These are phyloP conservation scores for Tragelaphus eurycerus DNA, from an alignment of 2,797 vertebrate genomes.

Conservation along the genomic window DNA sequence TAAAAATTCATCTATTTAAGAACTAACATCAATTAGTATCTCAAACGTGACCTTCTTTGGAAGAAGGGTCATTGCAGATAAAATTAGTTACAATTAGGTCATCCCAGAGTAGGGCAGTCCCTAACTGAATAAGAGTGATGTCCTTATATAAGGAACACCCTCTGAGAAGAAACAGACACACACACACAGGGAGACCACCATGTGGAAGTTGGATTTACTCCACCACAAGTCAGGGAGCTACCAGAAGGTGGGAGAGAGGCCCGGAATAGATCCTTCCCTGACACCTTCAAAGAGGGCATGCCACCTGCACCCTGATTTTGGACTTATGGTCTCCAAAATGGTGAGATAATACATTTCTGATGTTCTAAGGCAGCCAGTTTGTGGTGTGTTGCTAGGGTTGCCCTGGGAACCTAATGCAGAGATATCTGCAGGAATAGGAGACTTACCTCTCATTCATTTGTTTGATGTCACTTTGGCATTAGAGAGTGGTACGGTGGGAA, in stretches of 20 bases:
- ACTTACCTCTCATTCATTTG: background rate
- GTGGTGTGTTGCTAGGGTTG: background rate
- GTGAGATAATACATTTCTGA: background rate
- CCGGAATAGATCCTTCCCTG: background rate
- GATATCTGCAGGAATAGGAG: background rate
- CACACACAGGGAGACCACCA: background rate
- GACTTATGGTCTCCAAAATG: background rate
- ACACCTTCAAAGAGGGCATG: background rate
- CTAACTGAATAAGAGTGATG: background rate
- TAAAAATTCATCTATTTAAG: background rate
- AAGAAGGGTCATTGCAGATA: background rate
- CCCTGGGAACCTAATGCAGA: background rate
- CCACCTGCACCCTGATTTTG: background rate
- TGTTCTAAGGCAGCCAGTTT: background rate
- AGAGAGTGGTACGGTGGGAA: background rate
- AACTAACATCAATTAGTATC: background rate
- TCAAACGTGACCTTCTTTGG: background rate
- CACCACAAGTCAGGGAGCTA: background rate
- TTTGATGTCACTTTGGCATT: background rate
- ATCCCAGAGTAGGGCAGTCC: background rate
- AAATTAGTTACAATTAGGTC: background rate
- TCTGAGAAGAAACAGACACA: background rate
- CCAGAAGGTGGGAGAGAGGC: background rate
- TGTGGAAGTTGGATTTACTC: background rate
- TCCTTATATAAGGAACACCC: background rate